phyloP scores from a whole-genome alignment of 2,888 invertebrate genomes.

The Sesamia inferens region DNA sequence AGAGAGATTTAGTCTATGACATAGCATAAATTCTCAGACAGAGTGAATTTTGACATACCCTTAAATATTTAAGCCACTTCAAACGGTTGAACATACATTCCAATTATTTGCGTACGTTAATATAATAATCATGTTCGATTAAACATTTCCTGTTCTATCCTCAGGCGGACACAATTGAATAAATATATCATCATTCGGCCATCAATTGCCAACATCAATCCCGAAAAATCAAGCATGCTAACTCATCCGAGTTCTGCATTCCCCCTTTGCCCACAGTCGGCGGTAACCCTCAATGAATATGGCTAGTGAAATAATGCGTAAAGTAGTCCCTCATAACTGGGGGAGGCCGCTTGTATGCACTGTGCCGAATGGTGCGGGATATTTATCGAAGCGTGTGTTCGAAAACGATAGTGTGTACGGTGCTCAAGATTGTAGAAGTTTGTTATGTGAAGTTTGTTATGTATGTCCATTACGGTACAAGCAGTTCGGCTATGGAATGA shows the following conservation, averaged over 20 bases:
- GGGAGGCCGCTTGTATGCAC: conserved; percentile 28
- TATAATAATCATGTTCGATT: background rate
- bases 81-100: background rate
- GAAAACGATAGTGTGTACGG: conserved; percentile 9
- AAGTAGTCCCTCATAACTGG: conserved; percentile 22
- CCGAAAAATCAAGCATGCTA: conserved; percentile 17
- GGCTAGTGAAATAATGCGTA: conserved; percentile 43
- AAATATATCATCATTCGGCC: background rate
- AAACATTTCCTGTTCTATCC: background rate
- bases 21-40: too few relatives aligned
- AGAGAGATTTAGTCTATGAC: too few relatives aligned
- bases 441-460: background rate
- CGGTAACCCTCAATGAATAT: conserved; percentile 44
- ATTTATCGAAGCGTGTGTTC: conserved; percentile 21
- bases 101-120: background rate
- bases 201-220: conserved; percentile 25
- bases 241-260: conserved; percentile 32
- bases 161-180: background rate
- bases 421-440: conserved; percentile 13
- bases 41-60: background rate
- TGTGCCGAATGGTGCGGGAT: conserved; percentile 26
- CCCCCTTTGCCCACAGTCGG: conserved; percentile 6
- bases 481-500: too few relatives aligned
- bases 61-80: background rate
- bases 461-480: too few relatives aligned